phyloP scores from a whole-genome alignment of 2,113 vertebrate genomes.

The Marcusenius ussheri region DNA sequence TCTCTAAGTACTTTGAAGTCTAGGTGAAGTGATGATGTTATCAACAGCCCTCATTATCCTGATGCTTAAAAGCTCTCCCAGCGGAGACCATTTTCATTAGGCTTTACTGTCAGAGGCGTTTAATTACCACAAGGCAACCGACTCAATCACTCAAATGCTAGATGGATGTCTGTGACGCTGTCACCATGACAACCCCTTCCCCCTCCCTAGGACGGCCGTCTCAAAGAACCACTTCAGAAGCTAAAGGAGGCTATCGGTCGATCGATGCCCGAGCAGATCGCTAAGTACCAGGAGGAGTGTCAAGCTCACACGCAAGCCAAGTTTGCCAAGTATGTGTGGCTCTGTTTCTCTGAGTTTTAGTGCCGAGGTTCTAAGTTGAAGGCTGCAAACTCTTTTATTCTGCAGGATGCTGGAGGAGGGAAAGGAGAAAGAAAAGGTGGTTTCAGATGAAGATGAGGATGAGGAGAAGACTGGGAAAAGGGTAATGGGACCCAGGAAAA shows the following conservation, averaged over 20 bases:
- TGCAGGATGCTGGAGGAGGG: conserved; percentile 75
- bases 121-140: background rate
- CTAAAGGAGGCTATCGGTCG: conserved; percentile 77
- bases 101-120: background rate
- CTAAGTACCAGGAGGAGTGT: conserved; percentile 73
- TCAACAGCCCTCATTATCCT: background rate
- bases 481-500: conserved; percentile 72
- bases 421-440: conserved; percentile 65
- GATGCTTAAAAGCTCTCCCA: background rate
- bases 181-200: conserved; percentile 8
- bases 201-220: conserved; percentile 54
- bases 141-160: background rate
- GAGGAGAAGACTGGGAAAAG: conserved; percentile 74
- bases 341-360: background rate
- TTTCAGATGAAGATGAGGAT: conserved; percentile 68
- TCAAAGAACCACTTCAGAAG: conserved; percentile 73
- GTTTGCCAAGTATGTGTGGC: conserved; percentile 68
- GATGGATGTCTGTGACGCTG: background rate
- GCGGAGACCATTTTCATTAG: background rate
- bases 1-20: background rate
- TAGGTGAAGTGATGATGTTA: background rate
- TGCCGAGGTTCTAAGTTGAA: background rate
- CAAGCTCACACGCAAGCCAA: conserved; percentile 74
- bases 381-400: background rate
- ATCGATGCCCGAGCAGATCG: conserved; percentile 84